These are phyloP conservation scores for Scaeva pyrastri DNA, from an alignment of 2,888 invertebrate species.

Conservation along the genomic window DNA sequence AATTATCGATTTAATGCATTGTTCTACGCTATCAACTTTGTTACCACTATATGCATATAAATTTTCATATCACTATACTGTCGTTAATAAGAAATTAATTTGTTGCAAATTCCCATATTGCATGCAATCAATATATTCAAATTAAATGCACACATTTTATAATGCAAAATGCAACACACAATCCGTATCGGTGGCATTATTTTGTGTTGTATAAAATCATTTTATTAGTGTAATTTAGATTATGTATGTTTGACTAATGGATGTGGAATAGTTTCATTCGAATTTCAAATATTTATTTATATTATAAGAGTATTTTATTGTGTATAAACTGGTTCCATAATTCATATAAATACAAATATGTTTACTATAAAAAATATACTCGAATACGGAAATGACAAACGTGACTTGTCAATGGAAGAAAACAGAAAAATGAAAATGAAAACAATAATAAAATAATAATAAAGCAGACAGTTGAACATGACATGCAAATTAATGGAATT, in stretches of 20 bases:
- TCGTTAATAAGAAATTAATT: slow-evolving; percentile 73
- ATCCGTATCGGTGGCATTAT: slow-evolving; percentile 21
- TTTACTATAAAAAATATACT: slow-evolving; percentile 16
- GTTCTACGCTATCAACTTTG: neutral
- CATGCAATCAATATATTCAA: slow-evolving; percentile 73
- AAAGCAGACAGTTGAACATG: neutral
- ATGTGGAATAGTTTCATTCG: slow-evolving; percentile 44
- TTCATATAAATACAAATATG: neutral
- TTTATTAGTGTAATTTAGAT: slow-evolving; percentile 38
- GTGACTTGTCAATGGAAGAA: slow-evolving; percentile 10
- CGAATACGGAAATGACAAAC: slow-evolving; percentile 47
- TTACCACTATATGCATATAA: too few relatives aligned
- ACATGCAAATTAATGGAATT: slow-evolving; percentile 16
- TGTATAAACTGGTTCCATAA: slow-evolving; percentile 47
- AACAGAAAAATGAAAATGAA: neutral
- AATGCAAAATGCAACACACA: neutral
- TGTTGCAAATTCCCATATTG: slow-evolving; percentile 70
- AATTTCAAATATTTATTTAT: neutral
- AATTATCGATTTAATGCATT: slow-evolving; percentile 50
- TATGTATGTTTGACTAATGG: slow-evolving; percentile 69
- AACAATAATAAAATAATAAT: slow-evolving; percentile 1
- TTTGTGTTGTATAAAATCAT: slow-evolving; percentile 24
- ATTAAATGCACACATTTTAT: slow-evolving; percentile 60
- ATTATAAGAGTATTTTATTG: neutral
- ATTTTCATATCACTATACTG: slow-evolving; percentile 42